A percentile compares a stretch with the other conserved stretches of the same genome.
These are phyloP conservation scores for Oreochromis tanganicae DNA, from an alignment of 2,113 vertebrate species.

Conservation along the genomic window DNA sequence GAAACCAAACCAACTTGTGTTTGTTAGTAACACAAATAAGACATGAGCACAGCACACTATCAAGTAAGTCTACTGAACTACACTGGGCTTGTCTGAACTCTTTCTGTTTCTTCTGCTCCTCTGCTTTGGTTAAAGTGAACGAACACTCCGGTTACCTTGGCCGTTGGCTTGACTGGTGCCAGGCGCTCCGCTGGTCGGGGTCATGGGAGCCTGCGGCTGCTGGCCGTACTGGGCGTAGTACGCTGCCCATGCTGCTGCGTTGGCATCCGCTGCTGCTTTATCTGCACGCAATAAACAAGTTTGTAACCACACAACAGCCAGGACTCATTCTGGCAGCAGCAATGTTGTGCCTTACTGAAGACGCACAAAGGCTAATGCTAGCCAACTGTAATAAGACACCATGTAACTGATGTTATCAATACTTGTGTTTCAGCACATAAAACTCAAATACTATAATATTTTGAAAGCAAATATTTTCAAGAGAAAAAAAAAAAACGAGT, in stretches of 20 bases:
- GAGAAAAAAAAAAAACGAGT: background rate
- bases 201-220: slow-evolving; percentile 91
- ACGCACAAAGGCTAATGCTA: background rate
- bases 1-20: slow-evolving; percentile 11
- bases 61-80: slow-evolving; percentile 7
- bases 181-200: slow-evolving; percentile 85
- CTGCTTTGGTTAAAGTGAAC: background rate
- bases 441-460: background rate
- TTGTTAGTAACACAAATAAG: slow-evolving; percentile 3
- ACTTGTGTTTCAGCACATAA: background rate
- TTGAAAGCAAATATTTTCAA: background rate
- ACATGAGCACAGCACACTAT: background rate
- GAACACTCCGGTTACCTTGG: slow-evolving; percentile 79
- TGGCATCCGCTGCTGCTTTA: slow-evolving; percentile 95
- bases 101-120: background rate
- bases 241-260: slow-evolving; percentile 97
- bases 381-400: background rate
- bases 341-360: background rate
- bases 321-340: background rate
- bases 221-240: slow-evolving; percentile 98
- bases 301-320: background rate
- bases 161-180: slow-evolving; percentile 88
- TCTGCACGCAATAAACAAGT: slow-evolving; percentile 62
- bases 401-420: background rate
- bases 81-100: background rate